A percentile compares a stretch with the other conserved stretches of the same genome.
Conservation (phyloP, 1,140 invertebrate genomes). For the Lepidostoma basale region DNA sequence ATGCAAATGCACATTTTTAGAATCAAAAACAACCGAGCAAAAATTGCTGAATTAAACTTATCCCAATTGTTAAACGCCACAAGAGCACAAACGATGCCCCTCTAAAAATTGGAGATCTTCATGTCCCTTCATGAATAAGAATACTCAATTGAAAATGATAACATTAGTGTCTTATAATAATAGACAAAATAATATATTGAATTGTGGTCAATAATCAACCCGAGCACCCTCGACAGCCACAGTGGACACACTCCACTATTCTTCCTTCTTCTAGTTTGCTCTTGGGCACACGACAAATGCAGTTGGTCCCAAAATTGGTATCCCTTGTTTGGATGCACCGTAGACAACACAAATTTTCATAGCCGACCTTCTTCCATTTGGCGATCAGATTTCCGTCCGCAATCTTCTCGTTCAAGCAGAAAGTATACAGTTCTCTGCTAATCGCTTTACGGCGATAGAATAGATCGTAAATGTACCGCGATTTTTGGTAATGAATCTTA, state of each 20-base stretch:
- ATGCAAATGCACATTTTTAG: too few species aligned
- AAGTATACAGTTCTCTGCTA: slow-evolving; percentile 95
- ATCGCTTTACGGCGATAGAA: slow-evolving; percentile 97
- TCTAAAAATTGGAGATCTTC: too few species aligned
- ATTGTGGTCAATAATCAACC: slow-evolving; percentile 63
- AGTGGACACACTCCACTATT: slow-evolving; percentile 97
- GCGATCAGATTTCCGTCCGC: slow-evolving; percentile 98
- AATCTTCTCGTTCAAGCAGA: slow-evolving; percentile 95
- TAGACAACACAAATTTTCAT: slow-evolving; percentile 99
- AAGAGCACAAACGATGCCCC: too few species aligned
- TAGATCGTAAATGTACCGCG: slow-evolving; percentile 96
- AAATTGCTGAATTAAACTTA: too few species aligned
- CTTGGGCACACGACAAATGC: slow-evolving; percentile 98
- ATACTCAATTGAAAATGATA: too few species aligned
- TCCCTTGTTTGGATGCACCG: slow-evolving; percentile 98
- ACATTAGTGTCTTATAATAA: too few species aligned
- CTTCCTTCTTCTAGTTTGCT: slow-evolving; percentile 97
- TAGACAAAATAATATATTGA: too few species aligned
- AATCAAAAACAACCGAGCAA: too few species aligned
- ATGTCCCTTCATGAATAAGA: too few species aligned
- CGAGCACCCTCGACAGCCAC: slow-evolving; percentile 95
- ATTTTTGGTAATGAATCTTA: slow-evolving; percentile 98
- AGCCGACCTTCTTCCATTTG: slow-evolving; percentile 99
- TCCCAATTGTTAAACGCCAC: too few species aligned
- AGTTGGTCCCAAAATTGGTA: slow-evolving; percentile 99